Percentiles rank a stretch among this genome's conserved stretches.
These are phyloP conservation scores for Hafferia zeledoni DNA, from an alignment of 2,797 vertebrate genomes.

Conservation along the genomic window DNA sequence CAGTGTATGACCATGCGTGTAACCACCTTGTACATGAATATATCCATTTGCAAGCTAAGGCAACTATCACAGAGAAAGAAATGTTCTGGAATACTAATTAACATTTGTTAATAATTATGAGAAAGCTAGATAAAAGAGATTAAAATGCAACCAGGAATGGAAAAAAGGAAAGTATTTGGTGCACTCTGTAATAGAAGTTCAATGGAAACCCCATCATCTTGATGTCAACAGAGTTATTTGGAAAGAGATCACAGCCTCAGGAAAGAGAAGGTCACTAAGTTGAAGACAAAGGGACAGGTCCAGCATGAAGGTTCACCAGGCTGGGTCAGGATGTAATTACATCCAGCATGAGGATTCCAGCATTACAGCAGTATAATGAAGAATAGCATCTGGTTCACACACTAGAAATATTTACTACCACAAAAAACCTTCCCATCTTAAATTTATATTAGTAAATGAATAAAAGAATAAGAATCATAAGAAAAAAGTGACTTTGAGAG, in stretches of 20 bases:
- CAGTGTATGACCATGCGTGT: not conserved
- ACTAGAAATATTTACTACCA: not conserved
- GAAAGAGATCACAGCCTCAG: not conserved
- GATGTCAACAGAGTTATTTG: not conserved
- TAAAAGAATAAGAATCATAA: not conserved
- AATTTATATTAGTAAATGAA: not conserved
- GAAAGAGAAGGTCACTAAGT: not conserved
- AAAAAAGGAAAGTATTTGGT: not conserved
- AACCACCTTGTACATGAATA: accelerated
- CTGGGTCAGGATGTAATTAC: not conserved
- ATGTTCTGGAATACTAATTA: not conserved
- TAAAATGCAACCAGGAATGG: not conserved
- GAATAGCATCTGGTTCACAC: not conserved
- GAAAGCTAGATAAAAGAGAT: not conserved
- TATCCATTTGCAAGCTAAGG: not conserved
- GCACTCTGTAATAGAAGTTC: not conserved
- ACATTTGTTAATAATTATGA: not conserved
- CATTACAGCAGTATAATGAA: not conserved
- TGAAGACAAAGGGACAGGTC: not conserved
- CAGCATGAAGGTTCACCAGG: not conserved
- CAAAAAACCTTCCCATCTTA: not conserved
- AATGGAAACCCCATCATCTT: not conserved
- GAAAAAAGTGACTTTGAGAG: not conserved
- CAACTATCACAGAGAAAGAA: not conserved
- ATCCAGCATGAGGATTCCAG: not conserved